Percentiles rank a stretch among this genome's conserved stretches.
These are phyloP conservation scores for Physocephala rufipes DNA, from an alignment of 2,888 invertebrate genomes.

Conservation along the genomic window DNA sequence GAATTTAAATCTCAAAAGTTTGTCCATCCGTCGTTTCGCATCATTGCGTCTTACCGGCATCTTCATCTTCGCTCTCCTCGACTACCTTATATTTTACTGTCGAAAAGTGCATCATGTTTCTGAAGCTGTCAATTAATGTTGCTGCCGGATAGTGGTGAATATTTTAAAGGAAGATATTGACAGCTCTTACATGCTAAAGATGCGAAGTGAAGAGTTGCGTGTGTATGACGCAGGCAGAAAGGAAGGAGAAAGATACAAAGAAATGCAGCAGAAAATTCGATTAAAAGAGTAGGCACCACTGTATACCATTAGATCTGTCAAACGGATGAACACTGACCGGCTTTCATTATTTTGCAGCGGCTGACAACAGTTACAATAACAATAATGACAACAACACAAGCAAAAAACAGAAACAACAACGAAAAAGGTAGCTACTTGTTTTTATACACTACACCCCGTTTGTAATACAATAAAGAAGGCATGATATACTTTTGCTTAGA, in stretches of 20 bases:
- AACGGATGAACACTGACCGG: conserved; percentile 22
- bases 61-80: background rate
- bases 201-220: background rate
- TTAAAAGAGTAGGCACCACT: background rate
- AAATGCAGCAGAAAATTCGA: background rate
- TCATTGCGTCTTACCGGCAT: background rate
- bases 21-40: too few relatives aligned
- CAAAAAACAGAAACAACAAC: conserved; percentile 14
- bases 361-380: conserved; percentile 17
- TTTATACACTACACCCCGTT: too few relatives aligned
- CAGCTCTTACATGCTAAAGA: conserved; percentile 35
- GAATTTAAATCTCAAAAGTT: too few relatives aligned
- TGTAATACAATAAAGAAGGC: too few relatives aligned
- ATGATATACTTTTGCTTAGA: too few relatives aligned
- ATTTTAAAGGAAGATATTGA: conserved; percentile 30
- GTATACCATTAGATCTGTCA: too few relatives aligned
- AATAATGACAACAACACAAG: background rate
- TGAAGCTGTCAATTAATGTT: conserved; percentile 38
- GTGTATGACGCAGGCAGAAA: background rate
- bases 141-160: conserved; percentile 23
- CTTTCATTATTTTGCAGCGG: conserved; percentile 32
- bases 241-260: background rate
- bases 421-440: background rate
- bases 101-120: conserved; percentile 24
- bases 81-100: background rate